Evolutionary conservation across 2,113 vertebrate genomes (phyloP).

Genomic region (Bostrychus sinensis): DNA sequence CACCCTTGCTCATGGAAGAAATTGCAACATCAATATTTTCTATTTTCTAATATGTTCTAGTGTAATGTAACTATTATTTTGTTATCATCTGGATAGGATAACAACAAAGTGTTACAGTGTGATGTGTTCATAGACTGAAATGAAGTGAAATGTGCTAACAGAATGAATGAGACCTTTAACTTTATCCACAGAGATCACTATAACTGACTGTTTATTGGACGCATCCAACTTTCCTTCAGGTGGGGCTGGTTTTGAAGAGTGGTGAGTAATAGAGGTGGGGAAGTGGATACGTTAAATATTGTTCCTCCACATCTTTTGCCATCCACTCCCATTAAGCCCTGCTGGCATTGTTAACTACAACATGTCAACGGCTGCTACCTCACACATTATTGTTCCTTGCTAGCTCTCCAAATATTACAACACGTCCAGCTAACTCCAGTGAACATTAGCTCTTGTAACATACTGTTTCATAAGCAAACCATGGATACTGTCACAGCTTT

Average conservation of each 20-base stretch:
- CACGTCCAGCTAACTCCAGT: conserved; percentile 36
- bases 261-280: conserved; percentile 62
- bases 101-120: neutral
- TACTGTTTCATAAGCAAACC: conserved; percentile 56
- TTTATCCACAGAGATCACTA: conserved; percentile 34
- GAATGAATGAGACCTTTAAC: conserved; percentile 22
- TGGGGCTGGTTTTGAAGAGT: conserved; percentile 52
- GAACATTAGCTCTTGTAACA: conserved; percentile 38
- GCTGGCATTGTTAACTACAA: conserved; percentile 55
- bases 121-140: conserved; percentile 2
- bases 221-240: conserved; percentile 54
- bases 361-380: conserved; percentile 61
- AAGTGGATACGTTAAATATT: conserved; percentile 63
- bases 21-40: too few species aligned
- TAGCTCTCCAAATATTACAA: conserved; percentile 49
- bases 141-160: neutral
- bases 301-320: conserved; percentile 59
- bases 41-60: too few species aligned
- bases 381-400: conserved; percentile 68
- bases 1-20: too few species aligned
- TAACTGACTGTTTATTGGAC: conserved; percentile 55
- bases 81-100: neutral
- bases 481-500: conserved; percentile 55
- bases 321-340: conserved; percentile 37
- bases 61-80: too few species aligned